These are phyloP conservation scores for Teinopalpus imperialis DNA, from an alignment of 2,888 invertebrate species.

Conservation along the genomic window DNA sequence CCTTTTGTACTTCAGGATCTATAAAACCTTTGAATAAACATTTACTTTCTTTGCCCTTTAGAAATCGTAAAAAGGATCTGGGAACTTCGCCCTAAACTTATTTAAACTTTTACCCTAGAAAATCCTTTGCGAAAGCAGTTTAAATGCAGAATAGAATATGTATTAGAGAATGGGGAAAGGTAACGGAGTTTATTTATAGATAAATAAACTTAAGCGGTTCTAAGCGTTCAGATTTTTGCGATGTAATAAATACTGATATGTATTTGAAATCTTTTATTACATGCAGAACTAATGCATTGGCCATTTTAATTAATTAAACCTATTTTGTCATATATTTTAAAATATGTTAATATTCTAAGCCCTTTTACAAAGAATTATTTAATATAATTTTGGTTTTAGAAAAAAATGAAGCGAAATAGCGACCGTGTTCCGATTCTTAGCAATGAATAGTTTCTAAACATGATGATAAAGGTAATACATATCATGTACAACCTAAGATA, in stretches of 20 bases:
- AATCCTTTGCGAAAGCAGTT: slow-evolving; percentile 76
- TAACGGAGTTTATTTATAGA: slow-evolving; percentile 50
- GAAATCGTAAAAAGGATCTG: slow-evolving; percentile 76
- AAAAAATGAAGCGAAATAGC: too few species aligned
- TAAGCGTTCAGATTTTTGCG: slow-evolving; percentile 24
- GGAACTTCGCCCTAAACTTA: slow-evolving; percentile 76
- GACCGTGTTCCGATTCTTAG: too few species aligned
- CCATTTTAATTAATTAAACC: too few species aligned
- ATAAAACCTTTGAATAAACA: slow-evolving; percentile 79
- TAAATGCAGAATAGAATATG: slow-evolving; percentile 75
- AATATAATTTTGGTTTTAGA: too few species aligned
- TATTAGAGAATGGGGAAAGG: slow-evolving; percentile 61
- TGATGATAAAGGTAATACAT: slow-evolving; percentile 28
- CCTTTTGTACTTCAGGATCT: slow-evolving; percentile 63
- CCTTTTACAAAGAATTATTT: too few species aligned
- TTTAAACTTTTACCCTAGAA: slow-evolving; percentile 79
- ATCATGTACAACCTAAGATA: slow-evolving; percentile 56
- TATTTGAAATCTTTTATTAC: background rate
- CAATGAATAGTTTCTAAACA: slow-evolving; percentile 13
- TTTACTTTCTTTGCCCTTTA: slow-evolving; percentile 77
- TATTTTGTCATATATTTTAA: too few species aligned
- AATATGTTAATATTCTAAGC: too few species aligned
- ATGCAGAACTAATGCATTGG: too few species aligned
- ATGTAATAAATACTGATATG: background rate
- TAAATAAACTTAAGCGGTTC: slow-evolving; percentile 47